phyloP scores from a whole-genome alignment of 2,113 vertebrate genomes.

The Columba janthina region DNA sequence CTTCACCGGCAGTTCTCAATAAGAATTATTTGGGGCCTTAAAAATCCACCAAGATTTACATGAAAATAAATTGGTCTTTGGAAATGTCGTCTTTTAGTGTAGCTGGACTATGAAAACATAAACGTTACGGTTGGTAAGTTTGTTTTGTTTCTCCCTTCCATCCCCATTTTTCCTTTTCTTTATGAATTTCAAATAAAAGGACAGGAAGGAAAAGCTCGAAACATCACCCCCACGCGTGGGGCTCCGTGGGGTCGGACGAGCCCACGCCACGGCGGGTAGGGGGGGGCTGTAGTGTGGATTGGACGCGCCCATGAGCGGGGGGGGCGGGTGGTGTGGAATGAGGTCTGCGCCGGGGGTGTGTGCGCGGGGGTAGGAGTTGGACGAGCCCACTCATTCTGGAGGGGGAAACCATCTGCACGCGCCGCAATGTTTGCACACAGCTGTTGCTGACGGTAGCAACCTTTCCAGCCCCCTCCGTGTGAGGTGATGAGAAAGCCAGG shows the following conservation, averaged over 20 bases:
- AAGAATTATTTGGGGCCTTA: neutral
- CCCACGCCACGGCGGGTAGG: neutral
- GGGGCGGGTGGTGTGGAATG: neutral
- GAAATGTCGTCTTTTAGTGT: neutral
- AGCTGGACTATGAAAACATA: neutral
- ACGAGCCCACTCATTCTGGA: accelerated
- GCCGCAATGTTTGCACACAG: accelerated
- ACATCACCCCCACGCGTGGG: neutral
- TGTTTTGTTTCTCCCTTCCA: neutral
- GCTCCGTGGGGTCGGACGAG: neutral
- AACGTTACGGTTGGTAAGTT: neutral
- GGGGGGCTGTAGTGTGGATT: neutral
- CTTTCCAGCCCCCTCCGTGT: accelerated
- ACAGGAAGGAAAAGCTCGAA: neutral
- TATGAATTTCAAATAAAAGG: neutral
- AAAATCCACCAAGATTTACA: neutral
- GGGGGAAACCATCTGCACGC: accelerated
- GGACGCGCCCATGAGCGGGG: neutral
- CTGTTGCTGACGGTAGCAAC: accelerated
- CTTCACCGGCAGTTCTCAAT: neutral
- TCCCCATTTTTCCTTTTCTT: neutral
- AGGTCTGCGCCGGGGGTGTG: neutral
- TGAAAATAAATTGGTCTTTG: neutral
- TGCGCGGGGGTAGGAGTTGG: neutral
- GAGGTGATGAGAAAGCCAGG: accelerated